A percentile compares a stretch with the other conserved stretches of the same genome.
These are phyloP conservation scores for Amiota minor DNA, from an alignment of 2,888 invertebrate species.

Conservation along the genomic window DNA sequence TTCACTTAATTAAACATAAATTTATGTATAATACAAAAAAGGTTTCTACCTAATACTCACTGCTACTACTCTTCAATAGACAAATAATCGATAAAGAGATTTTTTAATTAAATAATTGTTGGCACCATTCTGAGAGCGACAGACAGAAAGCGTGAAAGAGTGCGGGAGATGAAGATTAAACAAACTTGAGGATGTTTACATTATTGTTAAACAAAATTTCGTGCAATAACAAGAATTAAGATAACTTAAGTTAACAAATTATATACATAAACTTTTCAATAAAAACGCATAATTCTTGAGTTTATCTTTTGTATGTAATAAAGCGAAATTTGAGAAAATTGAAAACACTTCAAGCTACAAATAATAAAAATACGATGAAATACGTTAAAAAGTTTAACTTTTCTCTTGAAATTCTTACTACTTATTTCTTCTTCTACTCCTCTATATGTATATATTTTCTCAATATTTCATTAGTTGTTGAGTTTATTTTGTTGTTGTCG, in stretches of 20 bases:
- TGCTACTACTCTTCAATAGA: no score
- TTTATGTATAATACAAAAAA: no score
- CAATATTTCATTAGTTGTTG: neutral
- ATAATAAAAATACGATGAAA: conserved; percentile 2
- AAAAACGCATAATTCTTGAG: conserved; percentile 11
- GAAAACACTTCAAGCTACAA: conserved; percentile 14
- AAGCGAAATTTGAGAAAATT: neutral
- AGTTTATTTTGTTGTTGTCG: conserved; percentile 25
- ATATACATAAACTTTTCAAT: conserved; percentile 10
- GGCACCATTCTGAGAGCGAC: no score
- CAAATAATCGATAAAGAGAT: no score
- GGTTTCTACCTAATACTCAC: no score
- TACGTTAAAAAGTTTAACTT: conserved; percentile 10
- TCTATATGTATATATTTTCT: no score
- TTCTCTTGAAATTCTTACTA: conserved; percentile 27
- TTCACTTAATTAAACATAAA: no score
- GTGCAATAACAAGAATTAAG: neutral
- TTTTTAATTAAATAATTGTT: no score
- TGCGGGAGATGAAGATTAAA: no score
- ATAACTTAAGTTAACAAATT: conserved; percentile 6
- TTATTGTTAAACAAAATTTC: neutral
- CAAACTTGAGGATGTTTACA: neutral
- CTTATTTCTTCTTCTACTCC: no score
- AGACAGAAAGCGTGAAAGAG: no score
- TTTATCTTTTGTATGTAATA: conserved; percentile 14